Percentiles rank a stretch among this genome's conserved stretches.
These are phyloP conservation scores for Drosophila anceps DNA, from an alignment of 2,888 invertebrate genomes.

Conservation along the genomic window DNA sequence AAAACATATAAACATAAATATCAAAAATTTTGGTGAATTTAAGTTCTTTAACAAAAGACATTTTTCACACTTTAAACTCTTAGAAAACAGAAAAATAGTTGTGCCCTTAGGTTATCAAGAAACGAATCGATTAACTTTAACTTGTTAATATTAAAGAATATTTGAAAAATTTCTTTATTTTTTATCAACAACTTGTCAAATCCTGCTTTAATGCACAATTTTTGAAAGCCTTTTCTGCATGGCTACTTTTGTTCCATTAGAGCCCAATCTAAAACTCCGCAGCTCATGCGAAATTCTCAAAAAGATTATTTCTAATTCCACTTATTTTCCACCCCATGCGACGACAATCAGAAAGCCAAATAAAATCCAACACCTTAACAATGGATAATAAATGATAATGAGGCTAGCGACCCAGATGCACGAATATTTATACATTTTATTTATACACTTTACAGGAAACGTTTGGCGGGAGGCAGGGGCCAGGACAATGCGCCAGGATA, in stretches of 20 bases:
- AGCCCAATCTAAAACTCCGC: background rate
- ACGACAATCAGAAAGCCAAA: slow-evolving; percentile 10
- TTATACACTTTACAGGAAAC: background rate
- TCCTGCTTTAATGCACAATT: background rate
- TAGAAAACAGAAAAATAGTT: no score
- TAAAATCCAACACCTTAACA: slow-evolving; percentile 52
- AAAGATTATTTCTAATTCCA: background rate
- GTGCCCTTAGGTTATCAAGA: background rate
- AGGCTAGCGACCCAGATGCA: slow-evolving; percentile 37
- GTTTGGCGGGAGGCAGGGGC: background rate
- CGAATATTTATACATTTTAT: slow-evolving; percentile 28
- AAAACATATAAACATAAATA: no score
- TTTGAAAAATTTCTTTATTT: background rate
- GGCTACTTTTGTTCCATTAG: background rate
- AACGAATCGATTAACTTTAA: background rate
- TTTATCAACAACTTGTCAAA: background rate
- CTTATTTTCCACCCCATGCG: background rate
- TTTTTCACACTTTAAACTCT: no score
- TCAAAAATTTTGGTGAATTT: no score
- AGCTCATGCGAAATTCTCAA: background rate
- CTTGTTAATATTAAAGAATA: background rate
- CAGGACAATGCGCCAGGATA: slow-evolving; percentile 30
- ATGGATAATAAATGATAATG: slow-evolving; percentile 70
- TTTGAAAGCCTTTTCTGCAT: no score
- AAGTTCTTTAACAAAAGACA: no score